Evolutionary conservation across 2,888 invertebrate genomes (phyloP).

Genomic region (Rambutsinella grinnellia): DNA sequence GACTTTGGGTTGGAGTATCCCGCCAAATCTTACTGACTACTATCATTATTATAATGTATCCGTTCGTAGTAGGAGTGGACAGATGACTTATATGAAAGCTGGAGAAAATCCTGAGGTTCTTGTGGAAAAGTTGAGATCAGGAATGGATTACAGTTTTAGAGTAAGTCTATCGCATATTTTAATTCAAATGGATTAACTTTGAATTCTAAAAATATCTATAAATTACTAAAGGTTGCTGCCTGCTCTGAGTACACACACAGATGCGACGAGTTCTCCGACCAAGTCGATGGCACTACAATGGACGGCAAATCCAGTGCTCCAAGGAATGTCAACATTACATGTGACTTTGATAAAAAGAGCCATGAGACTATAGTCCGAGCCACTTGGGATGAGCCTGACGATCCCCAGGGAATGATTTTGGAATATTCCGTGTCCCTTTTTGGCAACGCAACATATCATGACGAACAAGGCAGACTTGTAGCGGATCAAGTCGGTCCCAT

Average conservation of each 20-base stretch:
- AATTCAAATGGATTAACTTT: too few species aligned
- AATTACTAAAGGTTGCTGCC: conserved; percentile 74
- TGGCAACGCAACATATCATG: conserved; percentile 73
- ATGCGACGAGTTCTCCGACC: conserved; percentile 84
- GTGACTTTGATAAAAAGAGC: conserved; percentile 76
- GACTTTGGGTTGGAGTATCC: conserved; percentile 81
- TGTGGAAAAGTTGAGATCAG: conserved; percentile 82
- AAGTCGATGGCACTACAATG: conserved; percentile 84
- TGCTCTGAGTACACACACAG: conserved; percentile 83
- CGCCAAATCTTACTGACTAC: conserved; percentile 56
- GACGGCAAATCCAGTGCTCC: conserved; percentile 86
- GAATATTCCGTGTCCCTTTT: conserved; percentile 79
- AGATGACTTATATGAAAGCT: conserved; percentile 11
- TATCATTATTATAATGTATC: conserved; percentile 64
- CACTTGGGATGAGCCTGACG: conserved; percentile 80
- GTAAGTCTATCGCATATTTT: conserved; percentile 69
- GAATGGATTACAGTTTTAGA: conserved; percentile 84
- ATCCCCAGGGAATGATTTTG: conserved; percentile 83
- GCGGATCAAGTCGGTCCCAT: conserved; percentile 76
- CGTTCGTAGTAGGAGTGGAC: conserved; percentile 19
- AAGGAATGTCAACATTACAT: conserved; percentile 77
- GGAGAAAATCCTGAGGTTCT: conserved; percentile 78
- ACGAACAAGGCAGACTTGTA: conserved; percentile 71
- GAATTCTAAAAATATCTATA: conserved; percentile 1
- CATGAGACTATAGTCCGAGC: conserved; percentile 77